Conservation (phyloP, 1,140 invertebrate species). For the Yoshiicerus persimilis region DNA sequence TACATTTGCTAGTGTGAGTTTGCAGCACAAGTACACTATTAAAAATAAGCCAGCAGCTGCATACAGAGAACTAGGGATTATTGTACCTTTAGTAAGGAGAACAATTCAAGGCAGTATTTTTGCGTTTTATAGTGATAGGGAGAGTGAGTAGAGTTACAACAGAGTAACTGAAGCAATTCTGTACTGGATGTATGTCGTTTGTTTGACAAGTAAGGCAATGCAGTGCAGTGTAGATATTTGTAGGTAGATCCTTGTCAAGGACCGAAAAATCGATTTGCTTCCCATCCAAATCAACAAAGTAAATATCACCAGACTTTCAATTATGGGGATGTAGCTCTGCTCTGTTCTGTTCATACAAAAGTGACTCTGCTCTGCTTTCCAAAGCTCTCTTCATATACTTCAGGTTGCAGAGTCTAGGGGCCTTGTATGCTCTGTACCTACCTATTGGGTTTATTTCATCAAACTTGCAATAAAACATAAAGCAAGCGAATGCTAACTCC, state of each 20-base stretch:
- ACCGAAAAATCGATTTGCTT: constrained; percentile 50
- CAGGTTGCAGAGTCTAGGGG: no score
- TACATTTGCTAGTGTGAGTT: no score
- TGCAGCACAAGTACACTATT: no score
- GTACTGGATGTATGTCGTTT: neutral
- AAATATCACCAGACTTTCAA: constrained; percentile 47
- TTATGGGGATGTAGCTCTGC: constrained; percentile 28
- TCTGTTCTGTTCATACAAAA: neutral
- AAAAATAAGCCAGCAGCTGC: neutral
- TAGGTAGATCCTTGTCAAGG: constrained; percentile 38
- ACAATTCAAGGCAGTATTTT: no score
- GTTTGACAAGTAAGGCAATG: neutral
- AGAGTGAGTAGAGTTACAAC: neutral
- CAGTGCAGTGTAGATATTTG: neutral
- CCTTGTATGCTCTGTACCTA: neutral
- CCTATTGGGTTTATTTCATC: neutral
- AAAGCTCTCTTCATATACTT: neutral
- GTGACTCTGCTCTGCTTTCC: neutral
- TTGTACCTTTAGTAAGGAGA: neutral
- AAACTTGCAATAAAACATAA: neutral
- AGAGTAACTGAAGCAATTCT: neutral
- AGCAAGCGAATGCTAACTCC: neutral
- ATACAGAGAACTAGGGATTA: neutral
- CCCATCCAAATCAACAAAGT: constrained; percentile 50
- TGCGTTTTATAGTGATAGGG: neutral